Evolutionary conservation across 2,113 vertebrate species (phyloP).

Genomic region (Synodontis membranacea): DNA sequence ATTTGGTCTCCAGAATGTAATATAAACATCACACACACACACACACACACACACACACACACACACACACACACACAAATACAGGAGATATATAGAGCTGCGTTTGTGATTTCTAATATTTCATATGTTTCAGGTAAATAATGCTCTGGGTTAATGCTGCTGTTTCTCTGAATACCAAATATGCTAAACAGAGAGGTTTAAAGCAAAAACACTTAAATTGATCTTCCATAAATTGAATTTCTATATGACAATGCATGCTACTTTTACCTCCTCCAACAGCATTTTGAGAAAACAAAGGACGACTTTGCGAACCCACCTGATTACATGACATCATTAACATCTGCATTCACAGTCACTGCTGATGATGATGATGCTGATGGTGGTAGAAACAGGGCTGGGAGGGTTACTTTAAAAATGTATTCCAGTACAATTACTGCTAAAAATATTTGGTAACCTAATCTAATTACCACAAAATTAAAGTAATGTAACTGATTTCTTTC

Average conservation of each 20-base stretch:
- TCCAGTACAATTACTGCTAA: too few species aligned
- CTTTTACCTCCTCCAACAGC: background rate
- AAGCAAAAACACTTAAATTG: background rate
- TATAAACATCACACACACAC: background rate
- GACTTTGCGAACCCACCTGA: background rate
- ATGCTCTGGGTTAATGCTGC: background rate
- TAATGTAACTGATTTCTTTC: too few species aligned
- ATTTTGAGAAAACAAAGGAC: background rate
- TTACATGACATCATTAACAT: background rate
- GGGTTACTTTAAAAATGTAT: too few species aligned
- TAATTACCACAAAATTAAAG: too few species aligned
- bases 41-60: conserved; percentile 1
- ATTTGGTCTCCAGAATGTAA: too few species aligned
- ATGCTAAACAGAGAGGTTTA: background rate
- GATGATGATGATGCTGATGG: background rate
- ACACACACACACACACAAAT: background rate
- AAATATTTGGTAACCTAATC: too few species aligned
- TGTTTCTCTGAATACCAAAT: background rate
- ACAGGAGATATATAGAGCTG: background rate
- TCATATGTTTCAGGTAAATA: background rate
- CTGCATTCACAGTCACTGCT: background rate
- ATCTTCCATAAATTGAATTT: background rate
- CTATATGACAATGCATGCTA: too few species aligned
- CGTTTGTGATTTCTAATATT: background rate
- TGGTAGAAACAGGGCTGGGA: background rate